Conservation (phyloP, 2,113 vertebrate species). For the Megalops atlanticus region DNA sequence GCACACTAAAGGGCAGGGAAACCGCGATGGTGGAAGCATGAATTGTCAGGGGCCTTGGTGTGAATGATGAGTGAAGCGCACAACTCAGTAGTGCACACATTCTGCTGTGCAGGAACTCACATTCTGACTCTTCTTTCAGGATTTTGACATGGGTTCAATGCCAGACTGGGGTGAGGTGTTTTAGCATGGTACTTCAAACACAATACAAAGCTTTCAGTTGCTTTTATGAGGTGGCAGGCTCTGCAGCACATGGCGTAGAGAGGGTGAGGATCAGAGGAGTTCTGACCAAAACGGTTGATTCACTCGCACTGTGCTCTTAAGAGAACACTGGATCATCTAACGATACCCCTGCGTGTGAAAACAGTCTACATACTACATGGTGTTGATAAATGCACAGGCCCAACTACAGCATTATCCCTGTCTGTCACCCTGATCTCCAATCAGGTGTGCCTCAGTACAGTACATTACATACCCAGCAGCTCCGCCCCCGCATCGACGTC, state of each 20-base stretch:
- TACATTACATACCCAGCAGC: conserved; percentile 80
- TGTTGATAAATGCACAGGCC: neutral
- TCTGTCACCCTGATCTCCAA: conserved; percentile 32
- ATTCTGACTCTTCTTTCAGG: conserved; percentile 28
- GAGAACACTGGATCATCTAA: neutral
- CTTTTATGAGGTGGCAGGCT: neutral
- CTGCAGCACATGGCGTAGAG: neutral
- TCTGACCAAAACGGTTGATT: neutral
- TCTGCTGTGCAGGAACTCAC: conserved; percentile 16
- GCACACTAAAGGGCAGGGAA: conserved; percentile 36
- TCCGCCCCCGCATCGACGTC: conserved; percentile 97
- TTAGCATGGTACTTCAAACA: neutral
- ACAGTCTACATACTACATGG: neutral
- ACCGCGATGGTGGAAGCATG: conserved; percentile 56
- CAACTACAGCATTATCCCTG: neutral
- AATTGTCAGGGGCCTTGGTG: conserved; percentile 58
- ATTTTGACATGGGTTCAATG: conserved; percentile 55
- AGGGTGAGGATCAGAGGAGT: conserved; percentile 1
- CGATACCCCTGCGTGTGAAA: neutral
- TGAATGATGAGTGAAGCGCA: conserved; percentile 39
- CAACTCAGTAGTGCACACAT: conserved; percentile 30
- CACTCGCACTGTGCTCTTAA: neutral
- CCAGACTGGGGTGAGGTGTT: neutral
- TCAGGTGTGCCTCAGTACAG: neutral
- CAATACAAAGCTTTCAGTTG: neutral